Conservation (phyloP, 2,888 invertebrate genomes). For the Noctua pronuba region DNA sequence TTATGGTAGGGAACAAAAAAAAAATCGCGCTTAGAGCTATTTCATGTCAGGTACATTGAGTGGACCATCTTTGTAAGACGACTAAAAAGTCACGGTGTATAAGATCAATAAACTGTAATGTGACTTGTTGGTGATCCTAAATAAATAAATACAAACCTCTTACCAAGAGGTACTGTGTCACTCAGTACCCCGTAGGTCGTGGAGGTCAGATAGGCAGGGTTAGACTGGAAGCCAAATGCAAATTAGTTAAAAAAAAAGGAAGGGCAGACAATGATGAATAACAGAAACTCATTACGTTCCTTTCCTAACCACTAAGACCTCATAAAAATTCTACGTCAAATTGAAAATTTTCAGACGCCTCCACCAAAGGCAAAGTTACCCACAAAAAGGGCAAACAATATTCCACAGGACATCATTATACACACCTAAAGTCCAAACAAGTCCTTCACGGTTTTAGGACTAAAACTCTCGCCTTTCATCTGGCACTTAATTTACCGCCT, state of each 20-base stretch:
- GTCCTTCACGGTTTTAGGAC: conserved; percentile 6
- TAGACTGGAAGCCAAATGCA: neutral
- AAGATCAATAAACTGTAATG: too few relatives aligned
- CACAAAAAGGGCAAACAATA: conserved; percentile 32
- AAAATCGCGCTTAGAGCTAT: too few relatives aligned
- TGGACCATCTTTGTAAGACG: too few relatives aligned
- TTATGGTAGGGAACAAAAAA: too few relatives aligned
- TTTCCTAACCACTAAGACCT: neutral
- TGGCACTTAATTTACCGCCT: conserved; percentile 46
- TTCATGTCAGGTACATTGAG: too few relatives aligned
- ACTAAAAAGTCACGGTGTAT: too few relatives aligned
- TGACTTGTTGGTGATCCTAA: too few relatives aligned
- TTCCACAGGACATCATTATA: conserved; percentile 20
- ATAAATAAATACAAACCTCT: too few relatives aligned
- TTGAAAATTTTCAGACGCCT: neutral
- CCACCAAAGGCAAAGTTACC: conserved; percentile 10
- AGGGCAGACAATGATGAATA: neutral
- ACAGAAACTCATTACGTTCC: neutral
- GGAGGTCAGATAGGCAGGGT: neutral
- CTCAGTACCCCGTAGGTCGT: neutral
- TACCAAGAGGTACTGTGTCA: neutral
- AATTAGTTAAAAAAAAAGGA: neutral
- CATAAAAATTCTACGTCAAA: neutral
- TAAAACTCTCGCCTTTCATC: conserved; percentile 12
- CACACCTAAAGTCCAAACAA: conserved; percentile 16